phyloP scores from a whole-genome alignment of 2,113 vertebrate species.

The Pangasianodon gigas region DNA sequence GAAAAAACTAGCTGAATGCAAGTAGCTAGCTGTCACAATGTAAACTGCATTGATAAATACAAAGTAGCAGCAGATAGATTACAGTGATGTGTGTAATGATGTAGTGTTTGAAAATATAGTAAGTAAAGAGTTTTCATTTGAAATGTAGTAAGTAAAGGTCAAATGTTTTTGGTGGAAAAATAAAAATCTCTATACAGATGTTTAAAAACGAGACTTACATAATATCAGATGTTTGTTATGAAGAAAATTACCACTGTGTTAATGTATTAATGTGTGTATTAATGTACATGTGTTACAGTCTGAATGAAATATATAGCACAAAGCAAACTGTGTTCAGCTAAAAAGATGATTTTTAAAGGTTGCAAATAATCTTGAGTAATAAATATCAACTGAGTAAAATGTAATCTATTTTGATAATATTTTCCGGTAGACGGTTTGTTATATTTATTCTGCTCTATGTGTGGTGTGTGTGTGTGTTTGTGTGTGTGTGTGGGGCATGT shows the following conservation, averaged over 20 bases:
- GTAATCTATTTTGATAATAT: background rate
- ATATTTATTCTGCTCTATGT: background rate
- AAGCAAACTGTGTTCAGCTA: background rate
- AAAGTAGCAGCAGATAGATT: background rate
- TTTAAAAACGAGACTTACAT: background rate
- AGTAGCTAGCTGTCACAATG: background rate
- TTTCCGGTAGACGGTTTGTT: background rate
- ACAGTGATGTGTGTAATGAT: background rate
- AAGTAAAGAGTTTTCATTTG: too few species aligned
- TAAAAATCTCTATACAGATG: background rate
- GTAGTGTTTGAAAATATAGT: background rate
- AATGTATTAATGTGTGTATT: background rate
- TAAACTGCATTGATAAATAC: background rate
- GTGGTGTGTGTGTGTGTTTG: background rate
- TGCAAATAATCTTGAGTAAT: background rate
- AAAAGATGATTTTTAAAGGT: background rate
- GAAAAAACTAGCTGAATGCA: background rate
- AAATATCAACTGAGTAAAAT: background rate
- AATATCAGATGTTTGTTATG: background rate
- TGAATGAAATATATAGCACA: background rate
- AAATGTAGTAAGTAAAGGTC: background rate
- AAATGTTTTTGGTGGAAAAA: background rate
- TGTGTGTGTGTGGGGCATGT: background rate
- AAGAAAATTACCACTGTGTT: background rate
- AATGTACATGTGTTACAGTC: background rate